These are phyloP conservation scores for Amniataba percoides DNA, from an alignment of 2,797 vertebrate genomes.

Conservation along the genomic window DNA sequence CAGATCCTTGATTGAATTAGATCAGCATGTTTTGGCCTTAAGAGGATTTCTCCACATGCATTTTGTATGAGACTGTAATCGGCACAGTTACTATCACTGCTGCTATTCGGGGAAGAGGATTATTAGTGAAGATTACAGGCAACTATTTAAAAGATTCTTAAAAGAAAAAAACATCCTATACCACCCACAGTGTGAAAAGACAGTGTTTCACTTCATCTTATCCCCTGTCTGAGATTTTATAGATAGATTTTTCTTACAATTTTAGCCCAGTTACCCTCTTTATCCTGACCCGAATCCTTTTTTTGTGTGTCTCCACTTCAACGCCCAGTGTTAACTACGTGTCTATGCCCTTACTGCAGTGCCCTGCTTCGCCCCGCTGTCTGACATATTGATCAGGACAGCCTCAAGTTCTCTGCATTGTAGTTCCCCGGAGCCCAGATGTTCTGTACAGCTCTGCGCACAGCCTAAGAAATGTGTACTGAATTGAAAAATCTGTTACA, in stretches of 20 bases:
- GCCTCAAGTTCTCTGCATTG: conserved; percentile 64
- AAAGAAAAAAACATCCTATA: conserved; percentile 16
- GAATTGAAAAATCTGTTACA: conserved; percentile 32
- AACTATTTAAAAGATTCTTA: conserved; percentile 57
- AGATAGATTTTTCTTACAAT: conserved; percentile 30
- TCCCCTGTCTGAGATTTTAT: conserved; percentile 8
- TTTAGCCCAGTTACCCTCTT: conserved; percentile 36
- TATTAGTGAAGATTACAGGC: conserved; percentile 74
- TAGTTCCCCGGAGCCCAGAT: conserved; percentile 61
- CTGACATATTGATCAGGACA: conserved; percentile 75
- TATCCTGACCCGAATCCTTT: conserved; percentile 34
- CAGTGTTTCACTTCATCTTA: conserved; percentile 6
- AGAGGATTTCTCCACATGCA: conserved; percentile 79
- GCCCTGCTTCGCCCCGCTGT: conserved; percentile 63
- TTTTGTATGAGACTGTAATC: conserved; percentile 76
- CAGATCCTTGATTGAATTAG: conserved; percentile 81
- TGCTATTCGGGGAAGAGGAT: conserved; percentile 64
- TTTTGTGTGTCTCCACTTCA: conserved; percentile 38
- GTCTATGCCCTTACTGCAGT: conserved; percentile 72
- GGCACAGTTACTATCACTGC: conserved; percentile 63
- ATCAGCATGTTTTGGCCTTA: conserved; percentile 77
- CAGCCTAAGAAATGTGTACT: conserved; percentile 13
- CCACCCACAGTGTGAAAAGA: conserved; percentile 43
- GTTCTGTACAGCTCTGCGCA: conserved; percentile 26
- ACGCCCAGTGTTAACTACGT: conserved; percentile 42